These are phyloP conservation scores for Sebastes jordani DNA, from an alignment of 2,797 vertebrate species.

Conservation along the genomic window DNA sequence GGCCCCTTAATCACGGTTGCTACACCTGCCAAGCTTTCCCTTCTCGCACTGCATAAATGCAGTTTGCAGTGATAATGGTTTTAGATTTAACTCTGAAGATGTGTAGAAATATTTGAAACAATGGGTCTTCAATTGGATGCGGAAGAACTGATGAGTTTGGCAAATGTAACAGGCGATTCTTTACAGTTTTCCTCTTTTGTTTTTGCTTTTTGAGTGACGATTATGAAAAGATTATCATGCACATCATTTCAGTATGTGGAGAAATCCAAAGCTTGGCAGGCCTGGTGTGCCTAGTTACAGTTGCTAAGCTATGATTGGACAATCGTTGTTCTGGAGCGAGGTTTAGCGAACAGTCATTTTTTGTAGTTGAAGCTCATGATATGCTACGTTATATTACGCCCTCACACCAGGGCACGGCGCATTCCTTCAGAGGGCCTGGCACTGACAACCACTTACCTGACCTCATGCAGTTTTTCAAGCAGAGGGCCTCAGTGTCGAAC, in stretches of 20 bases:
- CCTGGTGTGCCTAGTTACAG: background rate
- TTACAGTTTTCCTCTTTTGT: background rate
- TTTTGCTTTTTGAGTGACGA: background rate
- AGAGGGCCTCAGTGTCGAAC: constrained; percentile 87
- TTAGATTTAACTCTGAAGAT: background rate
- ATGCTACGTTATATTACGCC: background rate
- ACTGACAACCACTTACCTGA: constrained; percentile 78
- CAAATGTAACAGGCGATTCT: background rate
- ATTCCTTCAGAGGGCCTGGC: constrained; percentile 1
- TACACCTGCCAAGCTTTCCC: background rate
- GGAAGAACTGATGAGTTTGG: background rate
- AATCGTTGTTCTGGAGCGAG: background rate
- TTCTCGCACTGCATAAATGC: background rate
- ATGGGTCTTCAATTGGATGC: background rate
- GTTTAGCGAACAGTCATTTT: background rate
- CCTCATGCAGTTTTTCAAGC: constrained; percentile 82
- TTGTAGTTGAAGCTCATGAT: background rate
- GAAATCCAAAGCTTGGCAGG: background rate
- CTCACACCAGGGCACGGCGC: background rate
- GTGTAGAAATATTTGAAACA: background rate
- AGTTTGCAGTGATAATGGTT: background rate
- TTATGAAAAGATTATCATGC: background rate
- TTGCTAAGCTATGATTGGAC: background rate
- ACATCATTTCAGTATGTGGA: background rate
- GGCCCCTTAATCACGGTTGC: background rate